Base-by-base conservation (phyloP, 2,888 invertebrate species). In the Pandemis heparana region DNA sequence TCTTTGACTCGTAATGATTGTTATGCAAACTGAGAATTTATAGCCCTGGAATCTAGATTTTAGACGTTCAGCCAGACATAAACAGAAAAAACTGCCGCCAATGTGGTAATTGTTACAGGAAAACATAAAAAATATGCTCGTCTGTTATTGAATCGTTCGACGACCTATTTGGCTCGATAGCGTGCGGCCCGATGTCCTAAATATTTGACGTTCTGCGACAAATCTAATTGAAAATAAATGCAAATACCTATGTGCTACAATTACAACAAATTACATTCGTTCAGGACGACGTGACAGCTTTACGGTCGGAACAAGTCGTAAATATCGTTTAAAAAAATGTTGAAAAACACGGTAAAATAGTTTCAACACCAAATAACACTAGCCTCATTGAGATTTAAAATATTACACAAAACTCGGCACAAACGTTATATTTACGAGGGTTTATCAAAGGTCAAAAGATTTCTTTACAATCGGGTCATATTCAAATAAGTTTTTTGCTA, bases 191-290 rank as follows among this genome's bases (percentile, higher is more conserved):
- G 16, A 1, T 23, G 72, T 61, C 62, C 56, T 56, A 68, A 68
- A 72, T 72, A 72, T 46, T 63, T 23, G 10, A 39, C 66, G 39
- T 68, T 63, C 53, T 63, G 53, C 56, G 62, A 68, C 56, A 63
- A 68, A 67, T 62, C 59, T 38, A 48, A 72, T 53, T 67, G 67
- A 61, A 51, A 61, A 66, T 41, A 16, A 70, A 56, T 46, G 38
- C 46, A 71, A 66, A 67, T 51, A 61, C 32, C 46, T 64, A 12
- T 46, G 23, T 18, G 43, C 51, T 18, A 23, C 23, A 23, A 56
- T 56, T 64, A 66, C 14, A 67, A 18, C 61, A 71, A 71, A 66
- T 43, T n/a, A 51, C 61, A 16, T 43, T 65, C 32, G 53, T 53
- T 32, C 51, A 32, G 48, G 46, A 41, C 51, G 18, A 71, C 53